These are phyloP conservation scores for Phylloscopus collybita DNA, from an alignment of 2,797 vertebrate species.

Conservation along the genomic window DNA sequence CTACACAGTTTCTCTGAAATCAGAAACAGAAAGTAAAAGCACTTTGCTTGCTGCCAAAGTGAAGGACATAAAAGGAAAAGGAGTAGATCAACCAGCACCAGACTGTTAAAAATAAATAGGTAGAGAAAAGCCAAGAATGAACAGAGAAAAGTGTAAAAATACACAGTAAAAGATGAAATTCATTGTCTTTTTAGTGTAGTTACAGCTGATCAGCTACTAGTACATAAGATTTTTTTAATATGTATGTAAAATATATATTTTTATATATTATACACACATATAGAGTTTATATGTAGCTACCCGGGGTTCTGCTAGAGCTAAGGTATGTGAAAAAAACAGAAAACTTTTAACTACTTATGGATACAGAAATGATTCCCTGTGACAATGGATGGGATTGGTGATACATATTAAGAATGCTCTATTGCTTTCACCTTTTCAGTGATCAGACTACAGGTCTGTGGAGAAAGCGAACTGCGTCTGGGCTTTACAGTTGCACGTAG, in stretches of 20 bases:
- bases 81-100: neutral
- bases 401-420: neutral
- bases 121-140: neutral
- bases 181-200: neutral
- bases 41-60: neutral
- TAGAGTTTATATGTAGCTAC: neutral
- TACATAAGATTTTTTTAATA: neutral
- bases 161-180: neutral
- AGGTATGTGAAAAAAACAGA: neutral
- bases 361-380: neutral
- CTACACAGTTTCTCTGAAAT: neutral
- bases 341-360: neutral
- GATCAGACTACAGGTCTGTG: neutral
- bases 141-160: neutral
- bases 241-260: accelerated
- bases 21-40: neutral
- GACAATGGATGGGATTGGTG: neutral
- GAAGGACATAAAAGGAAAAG: neutral
- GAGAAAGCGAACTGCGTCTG: neutral
- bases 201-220: neutral
- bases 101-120: neutral
- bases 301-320: neutral
- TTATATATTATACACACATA: neutral
- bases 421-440: neutral
- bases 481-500: neutral